Evolutionary conservation across 1,140 invertebrate genomes (phyloP).

Genomic region (Ephestia elutella): DNA sequence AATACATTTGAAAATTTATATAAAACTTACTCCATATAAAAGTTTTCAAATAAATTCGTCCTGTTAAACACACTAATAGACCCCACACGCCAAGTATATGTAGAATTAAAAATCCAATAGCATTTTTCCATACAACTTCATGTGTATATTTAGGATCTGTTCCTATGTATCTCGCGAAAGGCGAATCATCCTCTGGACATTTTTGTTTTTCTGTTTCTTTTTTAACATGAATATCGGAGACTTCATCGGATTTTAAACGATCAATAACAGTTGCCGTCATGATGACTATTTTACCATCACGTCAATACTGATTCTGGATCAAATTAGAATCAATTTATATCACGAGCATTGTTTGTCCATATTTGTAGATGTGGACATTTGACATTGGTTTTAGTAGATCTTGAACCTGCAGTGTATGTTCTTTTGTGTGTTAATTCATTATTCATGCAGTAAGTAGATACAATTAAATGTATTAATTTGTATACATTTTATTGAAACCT

Average conservation of each 20-base stretch:
- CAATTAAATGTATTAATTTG: neutral
- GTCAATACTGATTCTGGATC: neutral
- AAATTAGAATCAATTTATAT: neutral
- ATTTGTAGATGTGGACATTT: neutral
- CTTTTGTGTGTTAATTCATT: neutral
- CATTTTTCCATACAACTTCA: constrained; percentile 73
- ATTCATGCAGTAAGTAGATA: neutral
- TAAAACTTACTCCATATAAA: constrained; percentile 49
- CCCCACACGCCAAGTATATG: constrained; percentile 67
- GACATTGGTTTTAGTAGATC: neutral
- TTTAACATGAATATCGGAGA: neutral
- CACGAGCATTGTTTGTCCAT: neutral
- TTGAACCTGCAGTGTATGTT: neutral
- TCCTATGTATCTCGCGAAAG: constrained; percentile 39
- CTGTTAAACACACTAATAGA: constrained; percentile 33
- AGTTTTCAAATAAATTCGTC: constrained; percentile 35
- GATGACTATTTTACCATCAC: neutral
- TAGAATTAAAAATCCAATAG: constrained; percentile 69
- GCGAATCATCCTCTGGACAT: neutral
- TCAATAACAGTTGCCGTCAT: neutral
- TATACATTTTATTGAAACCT: neutral
- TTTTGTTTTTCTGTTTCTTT: neutral
- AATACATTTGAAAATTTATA: neutral
- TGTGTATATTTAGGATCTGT: constrained; percentile 73
- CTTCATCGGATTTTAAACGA: neutral